Evolutionary conservation across 2,113 vertebrate genomes (phyloP), one percentile per base, ranked within the genome.

Genomic region (Nothoprocta pentlandii): DNA sequence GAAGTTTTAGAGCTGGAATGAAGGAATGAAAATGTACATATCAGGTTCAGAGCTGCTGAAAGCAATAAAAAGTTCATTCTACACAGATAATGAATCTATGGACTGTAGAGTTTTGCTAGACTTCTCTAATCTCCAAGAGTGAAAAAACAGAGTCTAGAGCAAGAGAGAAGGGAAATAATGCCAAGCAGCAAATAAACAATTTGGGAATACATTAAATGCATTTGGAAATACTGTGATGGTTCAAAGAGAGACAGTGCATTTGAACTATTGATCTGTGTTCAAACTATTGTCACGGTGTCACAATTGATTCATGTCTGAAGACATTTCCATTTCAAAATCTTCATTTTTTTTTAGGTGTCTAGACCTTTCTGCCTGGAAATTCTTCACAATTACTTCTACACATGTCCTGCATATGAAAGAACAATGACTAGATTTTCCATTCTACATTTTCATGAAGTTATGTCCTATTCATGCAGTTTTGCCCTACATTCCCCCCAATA

Each of bases 251-350:
- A 76, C 56, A 54, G 7, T 44, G 59, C 1, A 47, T 74, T 95
- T 91, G 47, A 92, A 8, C 49, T 68, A 1, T 66, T 63, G 85
- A 88, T 93, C 80, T 91, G 20, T 66, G 41, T 46, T 91, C 36
- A 51, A 88, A 41, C 51, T 61, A 74, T 85, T 94, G 63, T 85
- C 66, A 59, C 5, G 26, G 6, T 85, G 79, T 95, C 90, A 82
- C 6, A 88, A 77, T 51, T 47, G 69, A 32, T 92, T 80, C 8
- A 17, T 46, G 22, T 79, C 28, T 87, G 36, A 78, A 88, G 49
- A 47, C 23, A 63, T 78, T 97, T 92, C n/a, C 19, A 47, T 94
- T 80, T 84, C 54, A 87, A 93, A 91, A 88, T 21, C 6, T 39
- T 83, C 19, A 15, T 69, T 69, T 92, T 90, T 58, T 36, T 36